Conservation (phyloP, 2,797 vertebrate species). For the Helarctos malayanus region DNA sequence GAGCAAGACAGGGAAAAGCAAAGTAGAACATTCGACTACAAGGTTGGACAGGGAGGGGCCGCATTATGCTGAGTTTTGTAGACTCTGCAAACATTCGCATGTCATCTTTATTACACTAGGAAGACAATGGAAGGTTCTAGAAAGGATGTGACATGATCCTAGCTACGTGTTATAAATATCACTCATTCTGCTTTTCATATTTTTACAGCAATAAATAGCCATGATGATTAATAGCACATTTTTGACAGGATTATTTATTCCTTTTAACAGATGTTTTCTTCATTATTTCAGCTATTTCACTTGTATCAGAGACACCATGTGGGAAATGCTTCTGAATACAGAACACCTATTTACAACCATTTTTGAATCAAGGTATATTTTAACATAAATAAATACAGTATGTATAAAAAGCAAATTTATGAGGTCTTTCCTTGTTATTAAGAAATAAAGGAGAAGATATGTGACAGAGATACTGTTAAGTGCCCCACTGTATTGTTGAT, state of each 20-base stretch:
- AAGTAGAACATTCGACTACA: neutral
- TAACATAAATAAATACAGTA: neutral
- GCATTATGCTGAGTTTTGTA: rapidly evolving
- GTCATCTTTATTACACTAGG: neutral
- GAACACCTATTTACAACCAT: neutral
- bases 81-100: neutral
- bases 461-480: neutral
- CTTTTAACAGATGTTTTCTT: neutral
- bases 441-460: neutral
- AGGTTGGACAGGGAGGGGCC: neutral
- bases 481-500: neutral
- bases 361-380: neutral
- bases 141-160: neutral
- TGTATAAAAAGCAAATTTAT: neutral
- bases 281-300: neutral
- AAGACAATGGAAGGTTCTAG: neutral
- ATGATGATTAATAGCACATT: neutral
- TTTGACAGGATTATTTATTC: neutral
- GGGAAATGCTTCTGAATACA: neutral
- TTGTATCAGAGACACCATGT: neutral
- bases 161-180: neutral
- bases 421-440: neutral
- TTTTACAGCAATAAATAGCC: neutral
- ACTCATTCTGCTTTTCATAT: neutral
- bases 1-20: neutral